These are phyloP conservation scores for Rhincodon typus DNA, from an alignment of 2,797 vertebrate genomes.

Conservation along the genomic window DNA sequence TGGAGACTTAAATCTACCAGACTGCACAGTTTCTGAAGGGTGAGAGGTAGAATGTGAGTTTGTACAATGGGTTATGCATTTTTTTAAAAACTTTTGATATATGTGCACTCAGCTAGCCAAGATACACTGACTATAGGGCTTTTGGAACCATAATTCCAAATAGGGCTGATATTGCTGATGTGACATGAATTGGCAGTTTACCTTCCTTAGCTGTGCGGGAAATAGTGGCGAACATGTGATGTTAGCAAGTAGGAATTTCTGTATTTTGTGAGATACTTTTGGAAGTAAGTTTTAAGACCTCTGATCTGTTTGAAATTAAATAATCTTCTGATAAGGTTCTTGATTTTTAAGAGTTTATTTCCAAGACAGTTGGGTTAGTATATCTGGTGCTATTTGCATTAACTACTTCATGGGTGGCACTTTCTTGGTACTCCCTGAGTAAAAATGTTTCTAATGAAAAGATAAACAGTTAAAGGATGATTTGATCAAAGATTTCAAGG, in stretches of 20 bases:
- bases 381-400: not conserved
- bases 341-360: not conserved
- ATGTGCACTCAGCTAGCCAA: not conserved
- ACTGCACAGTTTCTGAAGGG: not conserved
- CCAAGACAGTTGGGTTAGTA: not conserved
- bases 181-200: not conserved
- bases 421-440: not conserved
- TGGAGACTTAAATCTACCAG: not conserved
- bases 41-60: not conserved
- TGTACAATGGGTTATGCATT: not conserved
- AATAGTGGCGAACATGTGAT: too few species aligned
- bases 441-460: not conserved
- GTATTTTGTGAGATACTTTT: not conserved
- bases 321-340: not conserved
- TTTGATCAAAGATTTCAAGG: too few species aligned
- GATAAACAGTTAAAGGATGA: not conserved
- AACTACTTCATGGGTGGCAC: not conserved
- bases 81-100: not conserved
- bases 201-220: not conserved
- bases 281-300: not conserved
- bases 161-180: not conserved
- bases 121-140: not conserved
- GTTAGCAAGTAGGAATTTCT: not conserved
- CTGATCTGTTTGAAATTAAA: not conserved
- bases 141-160: not conserved